Conservation (phyloP, 2,113 vertebrate genomes). For the Chionomys nivalis region DNA sequence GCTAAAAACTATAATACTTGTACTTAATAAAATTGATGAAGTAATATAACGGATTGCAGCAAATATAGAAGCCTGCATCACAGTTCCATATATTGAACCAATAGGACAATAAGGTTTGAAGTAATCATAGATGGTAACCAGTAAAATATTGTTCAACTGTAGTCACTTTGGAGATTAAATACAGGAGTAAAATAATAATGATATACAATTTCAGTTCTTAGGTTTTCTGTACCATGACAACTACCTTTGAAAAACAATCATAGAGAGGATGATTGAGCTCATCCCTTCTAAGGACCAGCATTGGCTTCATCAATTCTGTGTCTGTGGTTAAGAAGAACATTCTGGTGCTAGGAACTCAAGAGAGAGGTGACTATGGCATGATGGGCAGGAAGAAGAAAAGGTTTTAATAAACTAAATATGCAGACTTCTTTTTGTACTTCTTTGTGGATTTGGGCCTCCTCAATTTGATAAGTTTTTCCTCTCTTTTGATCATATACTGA, state of each 20-base stretch:
- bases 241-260: not conserved
- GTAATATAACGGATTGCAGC: not conserved
- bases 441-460: not conserved
- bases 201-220: not conserved
- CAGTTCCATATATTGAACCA: not conserved
- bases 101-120: not conserved
- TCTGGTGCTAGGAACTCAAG: rapidly evolving
- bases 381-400: no score
- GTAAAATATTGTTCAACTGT: not conserved
- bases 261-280: not conserved
- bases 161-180: not conserved
- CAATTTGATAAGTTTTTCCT: not conserved
- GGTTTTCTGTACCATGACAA: not conserved
- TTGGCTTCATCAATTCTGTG: not conserved
- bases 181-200: not conserved
- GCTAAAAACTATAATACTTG: not conserved
- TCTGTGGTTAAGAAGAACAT: not conserved
- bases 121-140: not conserved
- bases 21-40: not conserved
- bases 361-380: not conserved
- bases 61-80: not conserved
- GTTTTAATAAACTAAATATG: not conserved
- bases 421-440: not conserved
- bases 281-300: not conserved
- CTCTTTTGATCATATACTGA: not conserved